Percentiles rank a stretch among this genome's conserved stretches.
phyloP scores from a whole-genome alignment of 2,113 vertebrate species.

The Corythaeola cristata region DNA sequence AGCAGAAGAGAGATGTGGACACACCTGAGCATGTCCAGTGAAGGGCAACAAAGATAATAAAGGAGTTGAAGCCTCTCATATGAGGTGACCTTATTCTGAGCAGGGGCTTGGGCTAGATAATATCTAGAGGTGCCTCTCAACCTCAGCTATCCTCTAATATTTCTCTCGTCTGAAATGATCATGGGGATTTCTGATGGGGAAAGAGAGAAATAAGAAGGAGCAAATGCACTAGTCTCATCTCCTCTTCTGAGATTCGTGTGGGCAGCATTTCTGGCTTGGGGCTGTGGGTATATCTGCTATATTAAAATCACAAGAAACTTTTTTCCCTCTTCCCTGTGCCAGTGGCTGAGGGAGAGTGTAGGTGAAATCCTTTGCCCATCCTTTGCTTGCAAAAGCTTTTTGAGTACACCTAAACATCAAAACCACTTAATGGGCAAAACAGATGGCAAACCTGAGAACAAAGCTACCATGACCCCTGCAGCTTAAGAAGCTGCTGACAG shows the following conservation, averaged over 20 bases:
- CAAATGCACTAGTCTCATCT: background rate
- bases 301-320: background rate
- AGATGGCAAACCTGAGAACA: background rate
- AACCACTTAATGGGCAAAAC: background rate
- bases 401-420: background rate
- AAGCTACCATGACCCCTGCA: background rate
- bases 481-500: constrained; percentile 2
- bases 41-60: background rate
- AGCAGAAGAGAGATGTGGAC: background rate
- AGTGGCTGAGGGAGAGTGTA: background rate
- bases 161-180: background rate
- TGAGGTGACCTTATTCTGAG: background rate
- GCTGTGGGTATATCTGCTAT: background rate
- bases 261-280: background rate
- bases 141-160: background rate
- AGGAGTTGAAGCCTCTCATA: background rate
- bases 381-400: background rate
- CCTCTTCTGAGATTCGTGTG: background rate
- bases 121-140: background rate
- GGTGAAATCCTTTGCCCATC: background rate
- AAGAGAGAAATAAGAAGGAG: background rate
- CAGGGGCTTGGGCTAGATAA: background rate
- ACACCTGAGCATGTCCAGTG: background rate
- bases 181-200: background rate
- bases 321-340: background rate